These are phyloP conservation scores for Manacus vitellinus DNA, from an alignment of 2,113 vertebrate species.

Conservation along the genomic window DNA sequence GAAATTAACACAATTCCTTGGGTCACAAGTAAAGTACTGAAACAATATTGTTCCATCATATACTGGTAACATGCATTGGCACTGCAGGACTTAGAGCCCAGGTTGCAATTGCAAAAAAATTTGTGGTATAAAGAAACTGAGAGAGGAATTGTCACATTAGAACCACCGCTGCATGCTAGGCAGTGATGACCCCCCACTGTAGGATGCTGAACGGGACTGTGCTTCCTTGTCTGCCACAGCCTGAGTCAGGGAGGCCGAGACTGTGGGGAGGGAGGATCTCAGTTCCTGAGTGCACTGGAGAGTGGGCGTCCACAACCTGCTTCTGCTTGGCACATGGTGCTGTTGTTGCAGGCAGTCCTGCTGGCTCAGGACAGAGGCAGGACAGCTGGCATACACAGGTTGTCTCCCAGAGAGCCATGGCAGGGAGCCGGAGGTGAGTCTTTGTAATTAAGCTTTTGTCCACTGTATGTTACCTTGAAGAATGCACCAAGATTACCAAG, in stretches of 20 bases:
- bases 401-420: neutral
- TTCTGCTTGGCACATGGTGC: neutral
- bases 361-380: neutral
- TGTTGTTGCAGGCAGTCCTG: fast-evolving
- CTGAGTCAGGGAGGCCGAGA: fast-evolving
- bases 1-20: neutral
- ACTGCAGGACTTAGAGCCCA: neutral
- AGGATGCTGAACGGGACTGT: neutral
- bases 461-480: neutral
- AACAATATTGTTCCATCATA: neutral
- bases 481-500: neutral
- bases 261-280: neutral
- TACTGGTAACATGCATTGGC: neutral
- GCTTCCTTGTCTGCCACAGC: neutral
- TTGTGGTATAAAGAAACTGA: neutral
- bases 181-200: neutral
- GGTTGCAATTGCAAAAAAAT: neutral
- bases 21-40: neutral
- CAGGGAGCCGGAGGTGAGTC: neutral
- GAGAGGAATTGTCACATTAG: neutral
- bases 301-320: neutral
- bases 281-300: neutral
- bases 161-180: neutral
- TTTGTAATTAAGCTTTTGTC: neutral
- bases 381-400: neutral